Evolutionary conservation across 2,797 vertebrate genomes (phyloP), one percentile per base, ranked within the genome.

Genomic region (Trachops cirrhosus): DNA sequence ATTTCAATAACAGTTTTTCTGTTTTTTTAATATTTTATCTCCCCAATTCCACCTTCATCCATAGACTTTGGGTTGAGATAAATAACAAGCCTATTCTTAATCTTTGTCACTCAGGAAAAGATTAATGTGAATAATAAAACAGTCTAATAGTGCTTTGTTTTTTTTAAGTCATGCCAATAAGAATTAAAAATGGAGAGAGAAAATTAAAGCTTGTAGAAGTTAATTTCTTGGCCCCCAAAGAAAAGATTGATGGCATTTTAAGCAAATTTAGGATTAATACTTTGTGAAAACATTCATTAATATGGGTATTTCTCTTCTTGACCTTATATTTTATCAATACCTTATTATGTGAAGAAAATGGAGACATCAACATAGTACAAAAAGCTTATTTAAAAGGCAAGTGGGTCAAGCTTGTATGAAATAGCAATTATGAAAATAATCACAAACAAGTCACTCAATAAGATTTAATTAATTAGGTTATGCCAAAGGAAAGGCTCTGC

Each of bases 391-490:
- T 95, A 91, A 96, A 91, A 96, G 78, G 22, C 44, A 96, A 94
- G 75, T 94, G 19, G 70, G 22, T 89, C 52, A 94, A 29, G 9
- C 57, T 87, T 92, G 15, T 89, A 85, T 94, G 50, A 95, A 93
- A 89, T 50, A 91, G 6, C 82, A 94, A 73, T 94, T 91, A 92
- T 85, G 59, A 92, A 95, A 96, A 92, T 73, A 62, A 92, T 93
- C 59, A 86, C 16, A 85, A 96, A 57, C 34, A 94, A 91, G 32
- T 79, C 44, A 75, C 6, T 86, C 39, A 94, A 64, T 44, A 93
- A 89, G 73, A 92, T 77, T 95, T 95, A 93, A 89, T 97, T 96
- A 96, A 93, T 93, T 96, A 96, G 54, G 26, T 85, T 86, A 75
- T 57, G 59, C 41, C 16, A 46, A 82, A 92, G 92, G 19, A 95